Conservation (phyloP, 2,113 vertebrate genomes). For the Chascanopsetta lugubris region DNA sequence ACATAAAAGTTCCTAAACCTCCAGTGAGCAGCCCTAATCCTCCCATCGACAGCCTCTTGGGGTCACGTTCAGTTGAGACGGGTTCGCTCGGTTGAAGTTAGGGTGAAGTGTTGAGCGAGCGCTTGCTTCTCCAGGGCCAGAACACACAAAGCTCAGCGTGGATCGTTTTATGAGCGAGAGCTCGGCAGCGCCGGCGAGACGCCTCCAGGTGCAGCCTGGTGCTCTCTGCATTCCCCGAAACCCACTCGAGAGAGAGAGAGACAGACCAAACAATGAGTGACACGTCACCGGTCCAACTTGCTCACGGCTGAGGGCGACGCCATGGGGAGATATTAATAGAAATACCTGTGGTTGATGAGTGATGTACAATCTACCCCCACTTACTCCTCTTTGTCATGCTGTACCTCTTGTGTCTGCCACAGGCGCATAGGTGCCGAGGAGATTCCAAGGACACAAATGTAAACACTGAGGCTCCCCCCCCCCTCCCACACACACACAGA, state of each 20-base stretch:
- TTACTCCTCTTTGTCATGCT: slow-evolving; percentile 54
- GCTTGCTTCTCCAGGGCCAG: slow-evolving; percentile 4
- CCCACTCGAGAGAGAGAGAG: slow-evolving; percentile 49
- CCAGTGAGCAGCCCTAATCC: not conserved
- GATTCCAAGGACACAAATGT: slow-evolving; percentile 44
- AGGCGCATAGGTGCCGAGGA: slow-evolving; percentile 53
- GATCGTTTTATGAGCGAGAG: slow-evolving; percentile 34
- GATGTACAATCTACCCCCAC: slow-evolving; percentile 53
- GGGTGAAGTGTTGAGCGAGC: not conserved
- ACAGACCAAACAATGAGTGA: slow-evolving; percentile 74
- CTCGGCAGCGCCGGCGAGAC: slow-evolving; percentile 49
- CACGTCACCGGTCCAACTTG: slow-evolving; percentile 68
- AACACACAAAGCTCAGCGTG: slow-evolving; percentile 30
- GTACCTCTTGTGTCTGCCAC: slow-evolving; percentile 50
- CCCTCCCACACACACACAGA: slow-evolving; percentile 14
- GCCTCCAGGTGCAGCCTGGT: slow-evolving; percentile 54
- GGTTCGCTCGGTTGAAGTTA: slow-evolving; percentile 12
- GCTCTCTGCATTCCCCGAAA: slow-evolving; percentile 61
- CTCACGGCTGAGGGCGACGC: slow-evolving; percentile 34
- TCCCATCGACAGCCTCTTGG: not conserved
- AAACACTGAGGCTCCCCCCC: slow-evolving; percentile 56
- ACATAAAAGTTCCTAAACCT: no score
- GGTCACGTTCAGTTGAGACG: slow-evolving; percentile 14
- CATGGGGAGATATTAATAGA: slow-evolving; percentile 79
- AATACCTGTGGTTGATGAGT: slow-evolving; percentile 77